Evolutionary conservation across 2,888 invertebrate species (phyloP), one percentile per base, ranked within the genome.

Genomic region (Noctua janthina): DNA sequence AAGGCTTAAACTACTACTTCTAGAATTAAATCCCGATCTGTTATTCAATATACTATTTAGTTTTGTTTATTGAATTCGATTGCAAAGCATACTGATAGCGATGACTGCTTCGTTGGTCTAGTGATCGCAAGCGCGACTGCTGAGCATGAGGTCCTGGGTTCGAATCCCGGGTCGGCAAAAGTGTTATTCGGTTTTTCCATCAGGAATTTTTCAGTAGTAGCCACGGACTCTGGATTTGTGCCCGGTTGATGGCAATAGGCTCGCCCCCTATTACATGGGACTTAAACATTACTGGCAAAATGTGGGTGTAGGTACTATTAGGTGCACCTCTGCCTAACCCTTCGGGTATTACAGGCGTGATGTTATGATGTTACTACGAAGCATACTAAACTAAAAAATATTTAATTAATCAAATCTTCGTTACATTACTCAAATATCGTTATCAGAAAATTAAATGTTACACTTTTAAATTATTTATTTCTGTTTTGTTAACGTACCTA

Each of bases 371-470:
- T 54, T 54, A 56, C 10, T 17, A 51, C 1, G 10, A 56, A 59
- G n/a, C 59, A 51, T 20, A 43, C 49, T 62, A 39, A 66, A 66
- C 59, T 13, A 7, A 29, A 62, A 62, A 35, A 8, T 62, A 62
- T 7, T 49, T n/a, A 35, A 51, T 23, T 62, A 15, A 54, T 51
- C 15, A 46, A 67, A 43, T 29, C 0, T 35, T 51, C 6, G 11
- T 35, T 1, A 35, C 59, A 39, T 75, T 29, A 68, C 20, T 68
- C 54, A 69, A 73, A 64, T n/a, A 70, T 76, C 23, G 20, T 43
- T 85, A 64, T 82, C 62, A 56, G 17, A 66, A 82, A 68, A 70
- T 66, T 43, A 69, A 82, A 64, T 54, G 49, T 23, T 76, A 66
- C 4, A 67, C 29, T 75, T 74, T 46, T 46, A 78, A 79, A 74